Base-by-base conservation (phyloP, 2,797 vertebrate genomes). In the Bovichtus variegatus region DNA sequence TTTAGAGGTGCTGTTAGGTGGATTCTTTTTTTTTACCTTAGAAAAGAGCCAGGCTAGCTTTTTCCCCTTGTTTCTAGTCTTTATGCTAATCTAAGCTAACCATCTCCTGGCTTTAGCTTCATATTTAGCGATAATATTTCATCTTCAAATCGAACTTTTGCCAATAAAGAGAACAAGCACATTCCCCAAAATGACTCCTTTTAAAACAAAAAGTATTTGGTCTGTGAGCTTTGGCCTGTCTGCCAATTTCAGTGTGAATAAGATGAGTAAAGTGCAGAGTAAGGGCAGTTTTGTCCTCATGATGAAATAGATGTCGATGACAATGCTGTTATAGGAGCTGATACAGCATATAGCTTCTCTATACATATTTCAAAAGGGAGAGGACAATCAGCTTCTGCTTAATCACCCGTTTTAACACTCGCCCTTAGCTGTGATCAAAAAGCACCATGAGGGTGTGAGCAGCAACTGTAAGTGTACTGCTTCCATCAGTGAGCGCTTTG, bases 321-420 rank as follows among this genome's bases (percentile, higher is more conserved):
- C 76, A 75, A 75, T 41, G 84, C 88, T 74, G 65, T 84, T 82
- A 66, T 58, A 82, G 40, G 53, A 74, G 86, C 84, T 92, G 88
- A 92, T 76, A 41, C 78, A 79, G 86, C 86, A 80, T 51, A 67
- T 69, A 73, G 7, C 29, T 75, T 86, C 76, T 73, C 78, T 44
- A 38, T 73, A 71, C 78, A 80, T 89, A 83, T 85, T 83, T 90
- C 80, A 82, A 79, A 85, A 81, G 36, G 23, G 38, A 70, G 72
- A 78, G 82, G 76, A 88, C 81, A 83, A 85, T 90, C 82, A 77
- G 75, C 78, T 78, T 46, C 78, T 67, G 87, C 78, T 88, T 88
- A 86, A 91, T 89, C 91, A 73, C 85, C 82, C 87, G 18, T 85
- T 90, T 90, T 81, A 89, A 79, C 70, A 68, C 80, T 84, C n/a